Conservation (phyloP, 2,113 vertebrate species). For the Scomber colias region DNA sequence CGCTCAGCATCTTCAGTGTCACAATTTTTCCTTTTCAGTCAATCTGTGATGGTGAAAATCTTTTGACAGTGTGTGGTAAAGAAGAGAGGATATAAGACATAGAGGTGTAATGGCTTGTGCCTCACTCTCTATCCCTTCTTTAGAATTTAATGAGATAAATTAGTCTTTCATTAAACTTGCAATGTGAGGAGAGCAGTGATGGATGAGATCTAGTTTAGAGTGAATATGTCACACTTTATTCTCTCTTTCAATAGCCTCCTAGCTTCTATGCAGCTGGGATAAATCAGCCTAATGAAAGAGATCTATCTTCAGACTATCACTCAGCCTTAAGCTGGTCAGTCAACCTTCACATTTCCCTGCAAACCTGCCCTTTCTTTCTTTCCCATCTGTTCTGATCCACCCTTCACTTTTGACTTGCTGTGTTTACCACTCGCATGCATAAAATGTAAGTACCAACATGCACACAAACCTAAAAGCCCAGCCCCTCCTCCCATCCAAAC, state of each 20-base stretch:
- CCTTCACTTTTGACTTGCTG: slow-evolving; percentile 9
- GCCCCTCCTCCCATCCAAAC: slow-evolving; percentile 31
- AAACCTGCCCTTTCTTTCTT: slow-evolving; percentile 7
- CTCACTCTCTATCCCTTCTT: slow-evolving; percentile 14
- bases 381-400: slow-evolving; percentile 43
- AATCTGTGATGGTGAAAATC: background rate
- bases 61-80: slow-evolving; percentile 9
- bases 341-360: slow-evolving; percentile 29
- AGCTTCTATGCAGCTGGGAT: slow-evolving; percentile 11
- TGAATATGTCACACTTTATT: slow-evolving; percentile 47
- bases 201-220: slow-evolving; percentile 47
- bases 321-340: background rate
- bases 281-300: slow-evolving; percentile 8
- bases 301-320: slow-evolving; percentile 24
- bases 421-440: slow-evolving; percentile 42
- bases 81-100: background rate
- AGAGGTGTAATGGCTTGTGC: slow-evolving; percentile 11
- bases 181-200: slow-evolving; percentile 38
- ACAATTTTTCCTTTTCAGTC: background rate
- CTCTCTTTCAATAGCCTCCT: slow-evolving; percentile 50
- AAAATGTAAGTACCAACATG: slow-evolving; percentile 28
- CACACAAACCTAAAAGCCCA: slow-evolving; percentile 17
- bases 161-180: slow-evolving; percentile 62
- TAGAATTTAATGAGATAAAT: slow-evolving; percentile 49
- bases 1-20: background rate